phyloP scores from a whole-genome alignment of 2,888 invertebrate species.

The Hedychridium roseum region DNA sequence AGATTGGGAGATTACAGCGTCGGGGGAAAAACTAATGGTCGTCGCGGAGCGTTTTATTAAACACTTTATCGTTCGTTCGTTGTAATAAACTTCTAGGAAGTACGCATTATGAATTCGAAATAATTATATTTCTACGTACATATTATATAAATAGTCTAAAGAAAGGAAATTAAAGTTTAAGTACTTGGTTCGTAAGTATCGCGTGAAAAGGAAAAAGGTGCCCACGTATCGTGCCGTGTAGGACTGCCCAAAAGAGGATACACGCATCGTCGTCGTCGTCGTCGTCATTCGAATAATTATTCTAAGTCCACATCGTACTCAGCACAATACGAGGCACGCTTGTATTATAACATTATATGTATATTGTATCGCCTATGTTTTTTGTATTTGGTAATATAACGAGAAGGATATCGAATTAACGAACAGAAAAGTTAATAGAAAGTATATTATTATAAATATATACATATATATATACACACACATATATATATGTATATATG shows the following conservation, averaged over 20 bases:
- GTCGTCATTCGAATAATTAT: constrained; percentile 6
- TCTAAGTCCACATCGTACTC: constrained; percentile 27
- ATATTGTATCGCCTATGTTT: constrained; percentile 60
- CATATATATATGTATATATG: too few relatives aligned
- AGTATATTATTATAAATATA: too few relatives aligned
- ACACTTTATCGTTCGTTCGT: constrained; percentile 50
- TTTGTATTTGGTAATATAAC: constrained; percentile 62
- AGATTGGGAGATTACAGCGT: constrained; percentile 11
- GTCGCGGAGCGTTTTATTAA: constrained; percentile 48
- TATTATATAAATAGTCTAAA: constrained; percentile 20
- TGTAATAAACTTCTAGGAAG: constrained; percentile 54
- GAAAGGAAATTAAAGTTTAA: constrained; percentile 15
- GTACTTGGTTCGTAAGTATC: constrained; percentile 50
- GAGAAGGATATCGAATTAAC: constrained; percentile 57
- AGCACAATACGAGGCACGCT: constrained; percentile 50
- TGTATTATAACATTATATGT: constrained; percentile 58
- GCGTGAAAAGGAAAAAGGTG: constrained; percentile 42
- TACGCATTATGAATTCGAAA: constrained; percentile 55
- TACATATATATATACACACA: too few relatives aligned
- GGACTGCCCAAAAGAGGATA: constrained; percentile 33
- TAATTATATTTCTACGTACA: constrained; percentile 60
- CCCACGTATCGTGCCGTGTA: constrained; percentile 50
- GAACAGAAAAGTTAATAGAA: constrained; percentile 59
- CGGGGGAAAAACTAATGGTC: too few relatives aligned
- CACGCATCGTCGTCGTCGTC: constrained; percentile 38